Percentiles rank a stretch among this genome's conserved stretches.
These are phyloP conservation scores for Pogonomyrmex californicus DNA, from an alignment of 1,140 invertebrate species.

Conservation along the genomic window DNA sequence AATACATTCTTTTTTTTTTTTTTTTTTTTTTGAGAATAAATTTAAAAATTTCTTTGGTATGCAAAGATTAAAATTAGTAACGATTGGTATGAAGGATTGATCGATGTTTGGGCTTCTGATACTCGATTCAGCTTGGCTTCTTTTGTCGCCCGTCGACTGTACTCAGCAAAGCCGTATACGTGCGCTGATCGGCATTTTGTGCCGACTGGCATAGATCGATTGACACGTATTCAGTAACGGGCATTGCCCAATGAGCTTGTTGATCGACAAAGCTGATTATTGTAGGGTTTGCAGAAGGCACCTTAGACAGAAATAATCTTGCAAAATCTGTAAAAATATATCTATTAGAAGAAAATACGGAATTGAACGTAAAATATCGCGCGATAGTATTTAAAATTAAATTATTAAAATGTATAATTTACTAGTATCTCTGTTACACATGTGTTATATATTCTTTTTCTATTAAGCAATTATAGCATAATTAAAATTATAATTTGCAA, in stretches of 20 bases:
- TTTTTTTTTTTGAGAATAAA: not conserved
- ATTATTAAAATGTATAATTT: not conserved
- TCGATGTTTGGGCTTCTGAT: conserved; percentile 29
- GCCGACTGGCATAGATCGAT: conserved; percentile 58
- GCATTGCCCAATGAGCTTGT: conserved; percentile 39
- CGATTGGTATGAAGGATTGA: conserved; percentile 17
- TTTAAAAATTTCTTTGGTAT: not conserved
- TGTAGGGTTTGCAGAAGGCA: not conserved
- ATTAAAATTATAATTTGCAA: not conserved
- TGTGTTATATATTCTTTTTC: not conserved
- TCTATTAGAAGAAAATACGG: not conserved
- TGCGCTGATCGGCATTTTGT: conserved; percentile 54
- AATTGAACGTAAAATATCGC: no score
- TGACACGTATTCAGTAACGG: conserved; percentile 60
- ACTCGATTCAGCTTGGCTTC: conserved; percentile 21
- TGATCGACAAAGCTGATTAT: conserved; percentile 55
- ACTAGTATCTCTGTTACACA: not conserved
- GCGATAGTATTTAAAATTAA: not conserved
- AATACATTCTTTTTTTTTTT: not conserved
- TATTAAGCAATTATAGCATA: no score
- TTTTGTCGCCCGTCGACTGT: conserved; percentile 42
- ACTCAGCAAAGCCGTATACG: conserved; percentile 36
- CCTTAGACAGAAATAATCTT: conserved; percentile 2
- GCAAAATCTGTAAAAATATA: not conserved
- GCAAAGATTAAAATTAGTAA: not conserved